Evolutionary conservation across 37 sponge, comb jelly and placozoan genomes (phyloP), one percentile per base, ranked within the genome.

Genomic region (Diacarnus erythraeanus): DNA sequence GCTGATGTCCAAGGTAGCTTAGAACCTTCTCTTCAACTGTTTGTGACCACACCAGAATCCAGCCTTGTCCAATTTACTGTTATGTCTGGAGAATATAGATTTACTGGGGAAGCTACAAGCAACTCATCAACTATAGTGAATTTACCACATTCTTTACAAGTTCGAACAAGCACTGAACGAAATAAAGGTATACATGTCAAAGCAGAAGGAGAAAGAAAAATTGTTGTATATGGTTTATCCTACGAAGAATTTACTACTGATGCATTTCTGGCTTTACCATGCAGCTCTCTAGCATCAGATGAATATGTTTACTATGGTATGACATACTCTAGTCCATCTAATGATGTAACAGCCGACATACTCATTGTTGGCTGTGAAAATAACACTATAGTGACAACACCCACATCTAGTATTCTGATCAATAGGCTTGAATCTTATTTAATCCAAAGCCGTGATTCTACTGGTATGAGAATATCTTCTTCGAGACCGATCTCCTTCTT

Each of bases 261-360:
- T 76, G 77, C 77, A 42, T 80, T 66, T 39, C 64, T 89, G 1
- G 86, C 81, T 2, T 26, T 84, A n/a, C 90, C 90, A 9, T 64
- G 71, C 44, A 42, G 38, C 22, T 10, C 23, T 29, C 66, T 22
- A n/a, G 54, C 72, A 58, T 47, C 56, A 2, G 56, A 59, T 57
- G 75, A 67, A 30, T 80, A 77, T 69, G 72, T 70, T 36, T 80
- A 87, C 71, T 87, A 77, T 69, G 77, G 36, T 27, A 64, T 80
- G 21, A 39, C 61, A 15, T 72, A 54, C 33, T 31, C 38, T 61
- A 22, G 3, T 0, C n/a, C n/a, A n/a, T 2, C 35, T 5, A 29
- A 1, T 42, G 38, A 35, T 27, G 12, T 2, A 4, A 59, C 64
- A 71, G 27, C 64, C 33, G 21, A 1, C 27, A 65, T 67, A 8